A percentile compares a stretch with the other conserved stretches of the same genome.
Evolutionary conservation across 2,797 vertebrate species (phyloP).

Genomic region (Halcyon smyrnensis): DNA sequence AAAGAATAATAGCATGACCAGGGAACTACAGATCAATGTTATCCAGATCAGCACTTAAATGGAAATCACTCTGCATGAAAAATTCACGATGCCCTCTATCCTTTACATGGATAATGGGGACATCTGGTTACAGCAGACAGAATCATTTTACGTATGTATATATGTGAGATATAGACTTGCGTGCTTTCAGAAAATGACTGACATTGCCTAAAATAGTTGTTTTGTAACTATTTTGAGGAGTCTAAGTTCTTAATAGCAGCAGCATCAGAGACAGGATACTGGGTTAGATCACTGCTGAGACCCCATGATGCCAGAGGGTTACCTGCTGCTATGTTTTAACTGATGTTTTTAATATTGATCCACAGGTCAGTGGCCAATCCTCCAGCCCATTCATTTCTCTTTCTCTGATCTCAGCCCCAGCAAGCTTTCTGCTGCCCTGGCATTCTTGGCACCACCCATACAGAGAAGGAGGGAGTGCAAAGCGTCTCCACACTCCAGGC

Average conservation of each 20-base stretch:
- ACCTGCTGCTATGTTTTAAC: not conserved
- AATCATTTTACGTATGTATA: constrained; percentile 37
- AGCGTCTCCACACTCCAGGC: not conserved
- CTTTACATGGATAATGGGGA: constrained; percentile 58
- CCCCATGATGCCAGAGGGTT: fast-evolving
- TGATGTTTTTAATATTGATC: not conserved
- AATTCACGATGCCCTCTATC: constrained; percentile 65
- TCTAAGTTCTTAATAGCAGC: not conserved
- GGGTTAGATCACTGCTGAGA: not conserved
- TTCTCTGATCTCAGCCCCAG: not conserved
- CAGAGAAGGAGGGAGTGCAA: not conserved
- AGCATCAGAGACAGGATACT: not conserved
- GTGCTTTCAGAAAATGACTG: constrained; percentile 2
- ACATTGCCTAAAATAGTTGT: not conserved
- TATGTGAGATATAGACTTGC: not conserved
- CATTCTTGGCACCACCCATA: not conserved
- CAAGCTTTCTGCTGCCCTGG: not conserved
- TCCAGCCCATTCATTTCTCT: not conserved
- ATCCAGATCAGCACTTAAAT: constrained; percentile 68
- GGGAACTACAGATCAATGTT: constrained; percentile 54
- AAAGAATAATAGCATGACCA: constrained; percentile 15
- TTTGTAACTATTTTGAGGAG: not conserved
- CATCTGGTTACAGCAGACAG: constrained; percentile 58
- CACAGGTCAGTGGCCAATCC: not conserved
- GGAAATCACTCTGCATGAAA: constrained; percentile 67